Evolutionary conservation across 2,888 invertebrate species (phyloP), one percentile per base, ranked within the genome.

Genomic region (Trachelus stipa): DNA sequence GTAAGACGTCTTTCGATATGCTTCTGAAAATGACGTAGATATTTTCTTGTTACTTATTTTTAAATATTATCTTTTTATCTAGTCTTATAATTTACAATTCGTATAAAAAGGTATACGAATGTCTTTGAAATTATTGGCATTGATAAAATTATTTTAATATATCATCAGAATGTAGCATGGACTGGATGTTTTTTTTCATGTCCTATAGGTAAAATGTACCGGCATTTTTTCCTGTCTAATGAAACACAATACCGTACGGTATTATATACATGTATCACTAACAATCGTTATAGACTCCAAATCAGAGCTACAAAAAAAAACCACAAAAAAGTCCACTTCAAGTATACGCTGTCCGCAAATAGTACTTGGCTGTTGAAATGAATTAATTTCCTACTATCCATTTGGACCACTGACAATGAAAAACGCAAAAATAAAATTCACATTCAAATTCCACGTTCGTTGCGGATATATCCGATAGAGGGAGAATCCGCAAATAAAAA

Each of bases 261-360:
- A 40, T 40, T 40, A 15, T 40, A 40, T 15, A 4, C 56, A 23
- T 56, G 23, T 56, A 23, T 15, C 56, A 15, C 6, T 23, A 23
- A 56, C 23, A 56, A 23, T 56, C 23, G 23, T 56, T 56, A 56
- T 56, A 56, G 9, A 56, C 56, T 56, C 56, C 23, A 56, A 56
- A 56, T 56, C 56, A 56, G 56, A 56, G 56, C 23, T 56, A 23
- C 2, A 56, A 56, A 56, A 56, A 56, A 56, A 23, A 23, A 6
- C 23, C 9, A 12, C 23, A 56, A 56, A 23, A 56, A 56, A 56
- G 30, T 30, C 68, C 77, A 30, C 73, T 77, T 33, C 68, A 76
- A 73, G 30, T 77, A 74, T 56, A 23, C 56, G 56, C 23, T 56
- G 56, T 56, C 23, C 56, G 56, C 56, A 56, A 56, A 56, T 23